Evolutionary conservation across 2,797 vertebrate genomes (phyloP), one percentile per base, ranked within the genome.

Genomic region (Bovichtus diacanthus): DNA sequence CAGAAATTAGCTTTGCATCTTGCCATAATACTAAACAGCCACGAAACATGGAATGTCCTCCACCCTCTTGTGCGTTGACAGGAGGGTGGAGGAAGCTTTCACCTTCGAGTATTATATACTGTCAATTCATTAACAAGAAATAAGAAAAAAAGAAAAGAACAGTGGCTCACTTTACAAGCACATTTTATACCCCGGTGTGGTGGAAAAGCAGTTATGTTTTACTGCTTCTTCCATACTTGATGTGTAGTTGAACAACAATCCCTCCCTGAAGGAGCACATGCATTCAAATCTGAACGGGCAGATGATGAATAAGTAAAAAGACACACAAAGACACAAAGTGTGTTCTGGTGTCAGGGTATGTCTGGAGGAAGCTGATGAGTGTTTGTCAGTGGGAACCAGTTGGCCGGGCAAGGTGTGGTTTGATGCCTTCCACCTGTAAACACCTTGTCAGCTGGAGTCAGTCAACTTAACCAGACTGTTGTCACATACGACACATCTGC

Each of bases 351-450:
- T 71, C 56, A 29, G 19, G 51, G n/a, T 53, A 21, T 81, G 43
- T 54, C 34, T 67, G 67, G 5, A 74, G 43, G 62, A 54, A 84
- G 43, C 46, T 69, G 68, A 12, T 36, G 73, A 74, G 76, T 58
- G 80, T 73, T 65, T 63, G 76, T 85, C 71, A 78, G 58, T 27
- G 39, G 76, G 74, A 94, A 92, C 91, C 54, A 53, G 92, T 91
- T 60, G 58, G 67, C 21, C 19, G 38, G 74, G 16, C 49, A 86
- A 88, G 87, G 91, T 88, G 88, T 59, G 71, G 81, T 74, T 69
- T 54, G 70, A 80, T 70, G 56, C 41, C 18, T 68, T 73, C 46
- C 63, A 82, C 76, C 82, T 86, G 76, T 8, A 67, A 74, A 60
- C 15, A 54, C 59, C 49, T 6, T 67, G 73, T 74, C 83, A 76